Evolutionary conservation across 1,140 invertebrate species (phyloP).

Genomic region (Eubasilissa regina): DNA sequence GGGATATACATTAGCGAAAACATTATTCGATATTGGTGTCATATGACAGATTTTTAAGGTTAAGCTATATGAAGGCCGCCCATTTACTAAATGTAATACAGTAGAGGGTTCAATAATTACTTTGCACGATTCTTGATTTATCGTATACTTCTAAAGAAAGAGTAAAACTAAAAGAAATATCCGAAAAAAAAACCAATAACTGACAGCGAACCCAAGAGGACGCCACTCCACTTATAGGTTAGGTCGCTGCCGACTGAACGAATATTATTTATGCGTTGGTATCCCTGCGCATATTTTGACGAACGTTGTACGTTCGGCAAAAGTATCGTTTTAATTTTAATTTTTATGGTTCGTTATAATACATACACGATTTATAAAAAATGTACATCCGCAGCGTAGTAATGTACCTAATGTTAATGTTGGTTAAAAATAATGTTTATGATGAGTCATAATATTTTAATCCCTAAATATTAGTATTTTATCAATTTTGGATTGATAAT

Average conservation of each 20-base stretch:
- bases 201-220: slow-evolving; percentile 44
- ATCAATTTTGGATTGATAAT: too few relatives aligned
- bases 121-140: slow-evolving; percentile 4
- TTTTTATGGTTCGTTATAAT: too few relatives aligned
- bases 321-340: not conserved
- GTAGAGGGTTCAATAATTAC: not conserved
- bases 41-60: slow-evolving; percentile 43
- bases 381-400: too few relatives aligned
- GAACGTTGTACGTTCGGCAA: slow-evolving; percentile 29
- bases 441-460: too few relatives aligned
- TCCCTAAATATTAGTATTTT: too few relatives aligned
- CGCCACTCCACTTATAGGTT: slow-evolving; percentile 51
- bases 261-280: slow-evolving; percentile 33
- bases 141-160: not conserved
- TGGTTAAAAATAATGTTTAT: too few relatives aligned
- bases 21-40: slow-evolving; percentile 13
- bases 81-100: slow-evolving; percentile 27
- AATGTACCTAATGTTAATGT: too few relatives aligned
- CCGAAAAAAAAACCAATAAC: slow-evolving; percentile 26
- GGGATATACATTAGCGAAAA: slow-evolving; percentile 7
- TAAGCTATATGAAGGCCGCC: slow-evolving; percentile 37
- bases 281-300: slow-evolving; percentile 9
- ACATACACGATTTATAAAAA: too few relatives aligned
- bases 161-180: slow-evolving; percentile 24
- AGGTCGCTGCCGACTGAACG: slow-evolving; percentile 43